Base-by-base conservation (phyloP, 2,113 vertebrate genomes). In the Corythornis vintsioides region DNA sequence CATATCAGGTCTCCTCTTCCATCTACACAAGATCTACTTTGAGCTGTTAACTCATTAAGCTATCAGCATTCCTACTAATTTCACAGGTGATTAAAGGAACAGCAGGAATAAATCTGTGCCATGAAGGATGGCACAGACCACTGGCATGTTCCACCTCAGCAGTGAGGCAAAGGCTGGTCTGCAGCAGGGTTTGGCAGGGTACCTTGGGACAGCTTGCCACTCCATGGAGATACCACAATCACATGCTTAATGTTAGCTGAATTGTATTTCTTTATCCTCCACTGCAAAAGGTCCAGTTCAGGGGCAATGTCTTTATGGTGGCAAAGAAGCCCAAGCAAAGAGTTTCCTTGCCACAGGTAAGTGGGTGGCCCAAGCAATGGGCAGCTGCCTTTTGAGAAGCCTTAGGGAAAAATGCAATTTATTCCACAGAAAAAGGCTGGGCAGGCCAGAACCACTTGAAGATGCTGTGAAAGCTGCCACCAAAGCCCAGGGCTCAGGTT, bases 131-230 rank as follows among this genome's bases (percentile, higher is more conserved):
- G 33, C 50, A n/a, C 40, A 45, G 15, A 19, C 31, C 28, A 24
- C 24, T 38, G 9, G 25, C 69, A n/a, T 2, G 0, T 71, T 61
- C 1, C 0, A 61, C 63, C 15, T 40, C 35, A 38, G 7, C 22
- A 28, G 57, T 11, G 31, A 33, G 29, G 55, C 38, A 45, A 43
- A 48, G n/a, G 31, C 42, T 67, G 47, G 17, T 65, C 75, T 88
- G 57, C 40, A 65, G 50, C n/a, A 33, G 35, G 29, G 50, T 48
- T 78, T 14, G 38, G 33, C 1, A 2, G 47, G 45, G 33, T 31
- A 28, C 26, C 35, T 56, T 38, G 24, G 15, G 15, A 20, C 31
- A 86, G 29, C 22, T 17, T 20, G 12, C 18, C 18, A 89, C 42
- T 53, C 31, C 18, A 14, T 2, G 9, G 47, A 64, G 33, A 69